Base-by-base conservation (phyloP, 2,888 invertebrate species). In the Sinhomidia bicolor region DNA sequence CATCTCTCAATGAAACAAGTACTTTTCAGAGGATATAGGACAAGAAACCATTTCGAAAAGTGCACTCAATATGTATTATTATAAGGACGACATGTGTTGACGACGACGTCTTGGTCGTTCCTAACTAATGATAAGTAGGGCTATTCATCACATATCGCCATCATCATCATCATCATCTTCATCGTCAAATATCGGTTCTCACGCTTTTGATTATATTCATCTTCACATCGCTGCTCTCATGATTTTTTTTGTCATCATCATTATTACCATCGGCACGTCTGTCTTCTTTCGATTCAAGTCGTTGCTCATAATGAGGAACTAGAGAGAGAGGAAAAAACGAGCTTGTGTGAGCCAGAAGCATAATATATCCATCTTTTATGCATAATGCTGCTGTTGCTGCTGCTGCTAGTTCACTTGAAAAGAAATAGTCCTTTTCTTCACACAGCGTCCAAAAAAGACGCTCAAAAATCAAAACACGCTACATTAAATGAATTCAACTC, bases 141-240 rank as follows among this genome's bases (percentile, higher is more conserved):
- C 20, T 74, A 47, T 47, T 76, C 76, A 54, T 76, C 76, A 51
- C 51, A 54, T 51, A n/a, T n/a, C n/a, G n/a, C n/a, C n/a, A n/a
- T n/a, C n/a, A n/a, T n/a, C n/a, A n/a, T n/a, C n/a, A n/a, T n/a
- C n/a, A n/a, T n/a, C n/a, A n/a, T n/a, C n/a, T n/a, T n/a, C 29
- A 54, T 32, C 54, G 10, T 29, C 26, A 76, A 76, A 54, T 76
- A 76, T 76, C n/a, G 51, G 54, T 76, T 76, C 76, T 76, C 76
- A 76, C 76, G 76, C 76, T 76, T 51, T 29, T 26, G n/a, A 76
- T 76, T 76, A 0, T 29, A 29, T 51, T 76, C 76, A 51, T 51
- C 54, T 29, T 51, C 47, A 74, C 60, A 47, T 47, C 44, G 23
- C 47, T 47, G 23, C 74, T 71, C 71, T 44, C 47, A 44, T 12